Percentiles rank a stretch among this genome's conserved stretches.
Evolutionary conservation across 2,888 invertebrate species (phyloP).

Genomic region (Limulus polyphemus): DNA sequence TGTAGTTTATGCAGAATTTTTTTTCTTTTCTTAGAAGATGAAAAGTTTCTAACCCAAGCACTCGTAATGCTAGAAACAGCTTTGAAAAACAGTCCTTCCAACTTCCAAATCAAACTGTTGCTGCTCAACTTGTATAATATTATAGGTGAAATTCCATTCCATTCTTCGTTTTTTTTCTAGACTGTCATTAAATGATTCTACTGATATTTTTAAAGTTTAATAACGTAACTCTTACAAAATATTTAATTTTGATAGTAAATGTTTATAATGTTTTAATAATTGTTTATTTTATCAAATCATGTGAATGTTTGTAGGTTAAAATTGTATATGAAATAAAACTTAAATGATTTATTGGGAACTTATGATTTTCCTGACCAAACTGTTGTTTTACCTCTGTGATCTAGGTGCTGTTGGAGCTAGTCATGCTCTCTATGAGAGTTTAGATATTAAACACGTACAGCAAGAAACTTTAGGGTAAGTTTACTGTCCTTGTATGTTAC

Average conservation of each 20-base stretch:
- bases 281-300: neutral
- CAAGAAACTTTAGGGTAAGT: conserved; percentile 79
- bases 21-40: conserved; percentile 30
- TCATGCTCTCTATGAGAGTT: conserved; percentile 55
- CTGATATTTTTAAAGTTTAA: too few relatives aligned
- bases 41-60: conserved; percentile 34
- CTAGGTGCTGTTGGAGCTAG: conserved; percentile 60
- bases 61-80: conserved; percentile 58
- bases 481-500: conserved; percentile 30
- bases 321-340: neutral
- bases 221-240: too few relatives aligned
- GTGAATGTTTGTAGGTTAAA: neutral
- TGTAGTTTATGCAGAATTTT: neutral
- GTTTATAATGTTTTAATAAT: too few relatives aligned
- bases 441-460: conserved; percentile 88
- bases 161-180: conserved; percentile 4
- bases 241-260: too few relatives aligned
- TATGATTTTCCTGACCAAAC: too few relatives aligned
- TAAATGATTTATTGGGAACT: too few relatives aligned
- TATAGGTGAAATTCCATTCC: conserved; percentile 55
- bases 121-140: conserved; percentile 66
- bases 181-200: neutral
- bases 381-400: conserved; percentile 8
- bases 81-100: conserved; percentile 63
- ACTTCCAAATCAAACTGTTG: conserved; percentile 76